Conservation (phyloP, 92 coral and sea anemone species). For the Epizoanthus ramosus region DNA sequence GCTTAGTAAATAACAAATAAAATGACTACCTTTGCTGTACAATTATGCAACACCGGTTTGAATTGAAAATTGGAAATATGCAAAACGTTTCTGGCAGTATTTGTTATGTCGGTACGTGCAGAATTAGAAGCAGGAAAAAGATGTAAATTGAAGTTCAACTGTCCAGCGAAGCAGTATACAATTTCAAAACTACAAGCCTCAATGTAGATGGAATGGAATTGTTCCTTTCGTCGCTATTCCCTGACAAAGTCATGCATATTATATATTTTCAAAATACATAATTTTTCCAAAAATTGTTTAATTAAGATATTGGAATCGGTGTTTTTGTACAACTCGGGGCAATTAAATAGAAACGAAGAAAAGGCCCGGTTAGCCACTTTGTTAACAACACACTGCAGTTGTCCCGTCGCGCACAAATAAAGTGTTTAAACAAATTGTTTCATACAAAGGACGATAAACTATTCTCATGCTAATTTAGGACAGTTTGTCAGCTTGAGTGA, state of each 20-base stretch:
- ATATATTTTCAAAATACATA: not conserved
- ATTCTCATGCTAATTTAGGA: constrained; percentile 21
- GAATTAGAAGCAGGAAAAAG: no score
- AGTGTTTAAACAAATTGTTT: constrained; percentile 5
- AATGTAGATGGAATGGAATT: not conserved
- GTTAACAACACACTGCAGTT: not conserved
- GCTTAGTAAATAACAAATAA: not conserved
- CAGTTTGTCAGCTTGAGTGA: constrained; percentile 32
- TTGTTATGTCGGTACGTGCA: no score
- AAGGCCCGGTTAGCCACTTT: not conserved
- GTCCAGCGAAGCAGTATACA: no score
- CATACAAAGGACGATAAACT: constrained; percentile 11
- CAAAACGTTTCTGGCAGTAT: no score
- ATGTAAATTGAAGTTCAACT: no score
- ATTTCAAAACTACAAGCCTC: no score
- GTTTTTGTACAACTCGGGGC: not conserved
- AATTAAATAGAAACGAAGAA: not conserved
- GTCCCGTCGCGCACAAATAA: not conserved
- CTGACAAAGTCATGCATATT: no score
- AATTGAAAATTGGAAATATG: no score
- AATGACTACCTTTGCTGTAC: not conserved
- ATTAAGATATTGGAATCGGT: constrained; percentile 1
- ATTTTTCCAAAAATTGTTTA: not conserved
- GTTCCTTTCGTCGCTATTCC: not conserved
- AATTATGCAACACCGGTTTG: no score